These are phyloP conservation scores for Xenops minutus DNA, from an alignment of 2,797 vertebrate genomes.

Conservation along the genomic window DNA sequence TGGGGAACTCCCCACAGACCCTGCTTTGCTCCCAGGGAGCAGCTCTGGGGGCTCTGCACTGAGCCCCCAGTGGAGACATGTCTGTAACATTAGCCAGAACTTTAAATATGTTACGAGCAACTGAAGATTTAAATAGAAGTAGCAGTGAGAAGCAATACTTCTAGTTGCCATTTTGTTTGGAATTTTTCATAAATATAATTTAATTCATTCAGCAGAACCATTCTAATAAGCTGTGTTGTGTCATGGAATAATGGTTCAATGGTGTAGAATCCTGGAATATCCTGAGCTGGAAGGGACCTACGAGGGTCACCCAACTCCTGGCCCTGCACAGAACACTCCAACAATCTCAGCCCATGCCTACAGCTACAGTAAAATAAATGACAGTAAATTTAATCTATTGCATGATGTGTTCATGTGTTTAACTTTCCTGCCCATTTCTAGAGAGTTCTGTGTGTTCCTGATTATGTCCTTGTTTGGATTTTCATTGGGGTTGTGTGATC, in stretches of 20 bases:
- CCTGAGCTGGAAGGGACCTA: not conserved
- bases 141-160: not conserved
- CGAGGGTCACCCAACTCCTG: not conserved
- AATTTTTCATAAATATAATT: not conserved
- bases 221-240: not conserved
- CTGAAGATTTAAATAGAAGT: not conserved
- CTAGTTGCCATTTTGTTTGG: not conserved
- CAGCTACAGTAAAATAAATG: not conserved
- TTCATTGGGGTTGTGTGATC: not conserved
- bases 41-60: not conserved
- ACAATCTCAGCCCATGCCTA: not conserved
- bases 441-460: not conserved
- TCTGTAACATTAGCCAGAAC: fast-evolving
- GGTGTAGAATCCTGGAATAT: not conserved
- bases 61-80: fast-evolving
- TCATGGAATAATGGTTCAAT: not conserved
- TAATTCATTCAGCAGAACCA: not conserved
- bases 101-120: fast-evolving
- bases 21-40: not conserved
- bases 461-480: not conserved
- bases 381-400: not conserved
- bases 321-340: not conserved
- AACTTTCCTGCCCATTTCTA: not conserved
- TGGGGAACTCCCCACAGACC: not conserved
- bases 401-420: not conserved